Base-by-base conservation (phyloP, 2,888 invertebrate species). In the Yponomeuta sedellus region DNA sequence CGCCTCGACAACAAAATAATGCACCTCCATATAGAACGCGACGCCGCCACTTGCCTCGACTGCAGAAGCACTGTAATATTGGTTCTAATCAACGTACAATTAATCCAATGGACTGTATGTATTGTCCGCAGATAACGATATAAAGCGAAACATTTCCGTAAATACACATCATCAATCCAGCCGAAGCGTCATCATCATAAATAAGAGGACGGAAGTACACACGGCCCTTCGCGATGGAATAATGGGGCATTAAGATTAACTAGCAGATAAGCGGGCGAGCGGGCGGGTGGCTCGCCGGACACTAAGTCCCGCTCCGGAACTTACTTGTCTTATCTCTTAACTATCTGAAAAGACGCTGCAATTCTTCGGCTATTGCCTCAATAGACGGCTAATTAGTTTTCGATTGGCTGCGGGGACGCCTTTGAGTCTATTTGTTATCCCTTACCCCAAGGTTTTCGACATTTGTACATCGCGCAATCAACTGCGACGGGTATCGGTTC, bases 241-340 rank as follows among this genome's bases (percentile, higher is more conserved):
- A 59, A 59, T 59, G 59, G 59, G 22, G 59, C 59, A 59, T 59
- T 59, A 58, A 59, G 59, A 59, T 59, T 59, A 59, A 59, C 22
- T 59, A 20, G 22, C 22, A 59, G 59, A 59, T 59, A 59, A 59
- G 59, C 25, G 44, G 16, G 12, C 44, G 44, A 52, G 44, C 16
- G 44, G 16, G 44, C 44, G 44, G 12, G 16, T 16, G 44, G 16
- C 44, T 16, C 44, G 16, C 44, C 44, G 44, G 44, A 52, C 44
- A 52, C 44, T 52, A 52, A 52, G 44, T 52, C 44, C 44, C 44
- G 44, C 16, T 16, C 44, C 16, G 44, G 44, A 52, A 52, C 44
- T 52, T 52, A 52, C 44, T 52, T 16, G 44, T 16, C 44, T 52
- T 52, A 52, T 52, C 44, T 52, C 44, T 52, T 52, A 16, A 52